phyloP scores from a whole-genome alignment of 2,113 vertebrate genomes.

The Eidolon helvum region DNA sequence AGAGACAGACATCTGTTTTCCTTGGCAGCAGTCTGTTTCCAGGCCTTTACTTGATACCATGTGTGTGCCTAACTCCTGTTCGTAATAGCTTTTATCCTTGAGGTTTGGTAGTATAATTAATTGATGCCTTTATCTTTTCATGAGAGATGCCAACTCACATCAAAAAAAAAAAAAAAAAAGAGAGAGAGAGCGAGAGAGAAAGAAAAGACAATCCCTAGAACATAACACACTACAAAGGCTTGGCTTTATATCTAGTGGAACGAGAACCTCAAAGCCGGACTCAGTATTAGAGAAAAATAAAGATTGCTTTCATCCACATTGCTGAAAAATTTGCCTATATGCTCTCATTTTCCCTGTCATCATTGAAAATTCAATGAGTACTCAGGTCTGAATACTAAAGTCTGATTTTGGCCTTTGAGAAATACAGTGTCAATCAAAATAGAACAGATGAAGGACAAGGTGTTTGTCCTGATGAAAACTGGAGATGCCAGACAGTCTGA shows the following conservation, averaged over 20 bases:
- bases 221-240: conserved; percentile 75
- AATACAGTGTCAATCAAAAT: neutral
- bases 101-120: conserved; percentile 79
- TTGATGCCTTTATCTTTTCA: conserved; percentile 85
- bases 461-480: neutral
- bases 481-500: fast-evolving
- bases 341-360: conserved; percentile 30
- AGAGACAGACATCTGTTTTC: conserved; percentile 80
- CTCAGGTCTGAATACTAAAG: neutral
- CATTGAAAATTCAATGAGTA: conserved; percentile 4
- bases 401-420: conserved; percentile 30
- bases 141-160: conserved; percentile 76
- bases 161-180: conserved; percentile 61
- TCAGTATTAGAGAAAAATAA: conserved; percentile 63
- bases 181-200: neutral
- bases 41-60: conserved; percentile 81
- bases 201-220: neutral
- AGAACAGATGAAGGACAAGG: neutral
- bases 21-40: conserved; percentile 78
- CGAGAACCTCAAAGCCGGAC: conserved; percentile 68
- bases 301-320: conserved; percentile 60
- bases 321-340: conserved; percentile 40
- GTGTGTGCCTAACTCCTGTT: conserved; percentile 83
- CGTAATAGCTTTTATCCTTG: conserved; percentile 80
- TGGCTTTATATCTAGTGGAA: conserved; percentile 71